A percentile compares a stretch with the other conserved stretches of the same genome.
Evolutionary conservation across 2,113 vertebrate species (phyloP).

Genomic region (Odontophorus gujanensis): DNA sequence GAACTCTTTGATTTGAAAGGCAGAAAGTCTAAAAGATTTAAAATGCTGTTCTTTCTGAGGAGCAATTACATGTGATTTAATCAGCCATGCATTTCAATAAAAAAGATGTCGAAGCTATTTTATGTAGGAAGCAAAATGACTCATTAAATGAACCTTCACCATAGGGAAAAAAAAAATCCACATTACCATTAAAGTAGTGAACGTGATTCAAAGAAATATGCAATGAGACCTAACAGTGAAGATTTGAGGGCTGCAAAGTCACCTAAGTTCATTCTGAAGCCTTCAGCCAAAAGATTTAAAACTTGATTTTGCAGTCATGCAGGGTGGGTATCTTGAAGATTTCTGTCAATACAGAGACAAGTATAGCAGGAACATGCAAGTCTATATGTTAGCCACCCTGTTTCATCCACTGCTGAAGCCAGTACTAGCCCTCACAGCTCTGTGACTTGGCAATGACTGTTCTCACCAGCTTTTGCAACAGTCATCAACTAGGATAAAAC

Average conservation of each 20-base stretch:
- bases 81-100: constrained; percentile 66
- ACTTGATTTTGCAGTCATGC: neutral
- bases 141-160: constrained; percentile 73
- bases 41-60: constrained; percentile 66
- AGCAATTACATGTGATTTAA: constrained; percentile 77
- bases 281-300: constrained; percentile 8
- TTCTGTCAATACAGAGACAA: neutral
- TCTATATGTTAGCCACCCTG: neutral
- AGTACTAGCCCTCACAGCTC: neutral
- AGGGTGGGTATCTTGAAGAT: neutral
- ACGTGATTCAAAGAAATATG: constrained; percentile 60
- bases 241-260: constrained; percentile 38
- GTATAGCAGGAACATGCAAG: neutral
- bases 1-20: constrained; percentile 73
- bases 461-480: neutral
- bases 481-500: neutral
- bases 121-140: constrained; percentile 74
- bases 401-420: neutral
- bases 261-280: constrained; percentile 39
- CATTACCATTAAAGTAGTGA: constrained; percentile 69
- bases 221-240: constrained; percentile 50
- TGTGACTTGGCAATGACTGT: neutral
- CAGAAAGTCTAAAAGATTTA: constrained; percentile 70
- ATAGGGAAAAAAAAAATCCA: constrained; percentile 6
- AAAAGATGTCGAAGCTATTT: constrained; percentile 57